phyloP scores from a whole-genome alignment of 1,140 invertebrate genomes.

The Ceratoteleas bidentatus region DNA sequence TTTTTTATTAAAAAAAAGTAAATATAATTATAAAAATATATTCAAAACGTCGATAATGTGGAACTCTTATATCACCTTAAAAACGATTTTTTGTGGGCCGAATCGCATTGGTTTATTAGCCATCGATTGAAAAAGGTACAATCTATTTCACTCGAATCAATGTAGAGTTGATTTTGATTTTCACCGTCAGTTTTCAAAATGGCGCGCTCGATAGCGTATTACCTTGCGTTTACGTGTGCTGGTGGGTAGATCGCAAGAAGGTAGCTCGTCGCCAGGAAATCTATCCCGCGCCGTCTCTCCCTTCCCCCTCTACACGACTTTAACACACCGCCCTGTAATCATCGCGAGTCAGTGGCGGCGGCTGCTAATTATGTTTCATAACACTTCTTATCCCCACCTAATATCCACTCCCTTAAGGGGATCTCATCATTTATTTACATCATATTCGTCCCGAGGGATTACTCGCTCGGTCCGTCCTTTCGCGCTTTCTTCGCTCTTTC shows the following conservation, averaged over 20 bases:
- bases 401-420: slow-evolving; percentile 79
- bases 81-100: no score
- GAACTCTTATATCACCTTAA: no score
- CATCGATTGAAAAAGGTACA: no score
- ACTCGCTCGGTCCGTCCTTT: slow-evolving; percentile 32
- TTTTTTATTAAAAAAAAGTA: no score
- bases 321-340: slow-evolving; percentile 81
- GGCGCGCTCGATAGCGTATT: slow-evolving; percentile 35
- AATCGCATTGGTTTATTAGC: no score
- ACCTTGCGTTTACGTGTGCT: slow-evolving; percentile 18
- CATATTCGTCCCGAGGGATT: slow-evolving; percentile 75
- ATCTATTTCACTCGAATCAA: background rate
- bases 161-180: background rate
- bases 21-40: no score
- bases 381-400: slow-evolving; percentile 80
- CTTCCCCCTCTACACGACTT: slow-evolving; percentile 73
- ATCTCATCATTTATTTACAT: slow-evolving; percentile 81
- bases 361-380: slow-evolving; percentile 81
- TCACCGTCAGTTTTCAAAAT: slow-evolving; percentile 41
- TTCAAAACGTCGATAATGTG: no score
- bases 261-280: slow-evolving; percentile 71
- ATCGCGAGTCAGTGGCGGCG: slow-evolving; percentile 81
- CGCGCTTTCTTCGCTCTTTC: slow-evolving; percentile 46
- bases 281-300: slow-evolving; percentile 68
- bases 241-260: slow-evolving; percentile 61